These are phyloP conservation scores for Cetoscarus ocellatus DNA, from an alignment of 2,797 vertebrate genomes.

Conservation along the genomic window DNA sequence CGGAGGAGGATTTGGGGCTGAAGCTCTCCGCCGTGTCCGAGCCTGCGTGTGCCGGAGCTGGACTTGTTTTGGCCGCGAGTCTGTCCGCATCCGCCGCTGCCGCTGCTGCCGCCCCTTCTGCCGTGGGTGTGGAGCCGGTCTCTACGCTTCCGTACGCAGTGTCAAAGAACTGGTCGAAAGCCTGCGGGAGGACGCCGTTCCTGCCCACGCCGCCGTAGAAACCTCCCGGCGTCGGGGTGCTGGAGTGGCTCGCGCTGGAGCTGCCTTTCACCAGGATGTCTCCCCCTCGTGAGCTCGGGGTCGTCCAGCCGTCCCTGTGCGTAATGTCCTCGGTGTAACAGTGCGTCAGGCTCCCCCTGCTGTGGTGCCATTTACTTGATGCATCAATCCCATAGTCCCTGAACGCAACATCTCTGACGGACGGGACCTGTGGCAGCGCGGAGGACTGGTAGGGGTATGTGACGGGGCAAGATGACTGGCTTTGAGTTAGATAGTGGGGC, in stretches of 20 bases:
- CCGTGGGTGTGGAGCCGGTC: constrained; percentile 78
- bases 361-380: constrained; percentile 97
- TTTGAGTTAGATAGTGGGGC: constrained; percentile 98
- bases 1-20: constrained; percentile 96
- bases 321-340: constrained; percentile 96
- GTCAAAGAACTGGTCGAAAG: constrained; percentile 99
- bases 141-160: constrained; percentile 92
- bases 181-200: constrained; percentile 97
- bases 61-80: constrained; percentile 85
- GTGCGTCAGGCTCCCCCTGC: constrained; percentile 93
- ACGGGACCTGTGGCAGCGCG: constrained; percentile 96
- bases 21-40: constrained; percentile 90
- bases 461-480: constrained; percentile 97
- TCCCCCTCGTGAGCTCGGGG: constrained; percentile 87
- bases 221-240: constrained; percentile 87
- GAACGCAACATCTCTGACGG: constrained; percentile 98
- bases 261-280: constrained; percentile 94
- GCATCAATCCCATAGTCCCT: constrained; percentile 98
- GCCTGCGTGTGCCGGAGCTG: constrained; percentile 77
- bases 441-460: constrained; percentile 97
- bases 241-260: constrained; percentile 88
- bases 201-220: constrained; percentile 94
- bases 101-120: constrained; percentile 87
- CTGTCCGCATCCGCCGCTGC: constrained; percentile 87
- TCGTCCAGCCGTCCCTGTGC: constrained; percentile 96